These are phyloP conservation scores for Drosophila grimshawi DNA, from an alignment of 1,140 invertebrate genomes.

Conservation along the genomic window DNA sequence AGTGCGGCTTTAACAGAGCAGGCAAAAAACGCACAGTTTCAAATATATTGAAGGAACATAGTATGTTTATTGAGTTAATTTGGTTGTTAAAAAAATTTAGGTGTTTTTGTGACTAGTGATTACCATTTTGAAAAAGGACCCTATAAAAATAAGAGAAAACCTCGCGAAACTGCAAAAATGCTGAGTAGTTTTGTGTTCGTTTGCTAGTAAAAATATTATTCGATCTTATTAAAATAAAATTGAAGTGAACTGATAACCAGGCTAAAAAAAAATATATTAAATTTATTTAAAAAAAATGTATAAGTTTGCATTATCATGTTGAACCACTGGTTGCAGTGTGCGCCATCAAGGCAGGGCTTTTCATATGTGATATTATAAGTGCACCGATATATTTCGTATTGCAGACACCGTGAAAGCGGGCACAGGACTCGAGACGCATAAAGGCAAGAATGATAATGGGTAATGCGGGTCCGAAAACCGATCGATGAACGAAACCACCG, in stretches of 20 bases:
- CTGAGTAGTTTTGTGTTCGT: neutral
- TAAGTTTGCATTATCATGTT: no score
- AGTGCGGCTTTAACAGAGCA: no score
- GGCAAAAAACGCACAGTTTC: no score
- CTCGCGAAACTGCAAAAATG: neutral
- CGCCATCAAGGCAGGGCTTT: slow-evolving; percentile 90
- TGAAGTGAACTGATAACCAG: neutral
- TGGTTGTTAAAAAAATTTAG: no score
- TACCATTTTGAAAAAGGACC: no score
- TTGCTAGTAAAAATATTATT: neutral
- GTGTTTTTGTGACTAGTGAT: no score
- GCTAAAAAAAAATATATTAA: slow-evolving; percentile 5
- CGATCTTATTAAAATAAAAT: neutral
- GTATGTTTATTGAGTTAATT: no score
- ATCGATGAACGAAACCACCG: slow-evolving; percentile 89
- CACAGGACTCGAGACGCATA: slow-evolving; percentile 89
- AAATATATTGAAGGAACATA: no score
- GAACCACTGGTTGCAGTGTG: slow-evolving; percentile 90
- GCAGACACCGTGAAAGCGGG: slow-evolving; percentile 93
- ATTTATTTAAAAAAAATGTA: slow-evolving; percentile 7
- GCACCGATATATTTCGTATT: slow-evolving; percentile 94
- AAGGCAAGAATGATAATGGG: slow-evolving; percentile 76
- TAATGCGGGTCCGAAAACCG: slow-evolving; percentile 87
- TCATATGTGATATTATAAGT: slow-evolving; percentile 94
- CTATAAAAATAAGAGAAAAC: neutral